Base-by-base conservation (phyloP, 1,140 invertebrate genomes). In the Aphidius ervi region DNA sequence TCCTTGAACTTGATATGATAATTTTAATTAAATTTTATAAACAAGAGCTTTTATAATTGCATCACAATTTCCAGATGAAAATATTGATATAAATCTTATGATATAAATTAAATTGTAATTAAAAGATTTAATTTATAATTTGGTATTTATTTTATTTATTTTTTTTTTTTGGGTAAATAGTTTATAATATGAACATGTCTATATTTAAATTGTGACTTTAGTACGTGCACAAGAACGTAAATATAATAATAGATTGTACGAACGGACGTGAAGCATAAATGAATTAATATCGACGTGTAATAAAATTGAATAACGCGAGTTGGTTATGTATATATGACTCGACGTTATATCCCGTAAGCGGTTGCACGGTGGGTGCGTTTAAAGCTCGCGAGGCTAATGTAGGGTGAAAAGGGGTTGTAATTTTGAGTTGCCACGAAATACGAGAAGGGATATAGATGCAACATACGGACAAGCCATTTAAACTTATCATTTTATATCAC, bases 401-500 rank as follows among this genome's bases (percentile, higher is more conserved):
- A 60, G 63, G 63, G 59, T 64, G 63, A 64, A 64, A 64, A 64
- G 63, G 63, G 63, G 63, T 63, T 63, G 41, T 57, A 39, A 54
- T 55, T 9, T 42, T 41, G 54, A 23, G 46, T 46, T 50, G 56
- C 42, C n/a, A 39, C 42, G 40, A 46, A 43, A 46, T 10, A 23
- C 10, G 54, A 57, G 52, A 10, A 63, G 68, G 70, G 71, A 70
- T 68, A 67, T 69, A 72, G 69, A 70, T 68, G 76, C 78, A 70
- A 74, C 78, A 80, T 80, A 80, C 78, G 78, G 78, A 75, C 77
- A 73, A 75, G 77, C 77, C 78, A 80, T 80, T 80, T 80, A 80
- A 80, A 80, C 77, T 80, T 78, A 75, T 76, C 78, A 78, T 74
- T 70, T 74, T 31, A 31, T 31, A 31, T 31, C 23, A 31, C 23